Evolutionary conservation across 2,888 invertebrate species (phyloP), one percentile per base, ranked within the genome.

Genomic region (Dexiosoma caninum): DNA sequence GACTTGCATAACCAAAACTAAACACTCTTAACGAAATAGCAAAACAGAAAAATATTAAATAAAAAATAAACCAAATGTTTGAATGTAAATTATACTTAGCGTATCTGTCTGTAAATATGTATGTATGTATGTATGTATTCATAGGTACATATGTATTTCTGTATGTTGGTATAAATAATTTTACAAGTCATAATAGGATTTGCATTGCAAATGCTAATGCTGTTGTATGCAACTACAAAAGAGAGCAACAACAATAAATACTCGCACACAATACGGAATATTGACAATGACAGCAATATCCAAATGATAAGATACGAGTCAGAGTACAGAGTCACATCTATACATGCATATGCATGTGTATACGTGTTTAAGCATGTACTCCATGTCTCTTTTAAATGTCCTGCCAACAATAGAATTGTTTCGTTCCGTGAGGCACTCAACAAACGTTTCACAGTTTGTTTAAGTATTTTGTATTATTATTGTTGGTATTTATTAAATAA

Each of bases 171-270:
- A 67, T 62, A 60, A 44, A 78, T 78, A 83, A 80, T 82, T 82
- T 82, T 81, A 82, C 75, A 70, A 84, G 81, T 83, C 84, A 83
- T 82, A 83, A 83, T 82, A 82, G 59, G 72, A 83, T 84, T 84
- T 84, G 83, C 84, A 84, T 79, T 83, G 82, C 84, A 84, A 84
- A 84, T 84, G 53, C n/a, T n/a, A n/a, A n/a, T 75, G 44, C 32
- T 77, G 78, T 40, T 23, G 21, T 23, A 71, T 71, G 19, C 40
- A 60, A 14, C 60, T 66, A 40, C 53, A 66, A 82, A 74, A 53
- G 44, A 67, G 59, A 80, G 57, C 71, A 80, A 72, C 42, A 80
- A 57, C 46, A 72, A 44, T n/a, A n/a, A n/a, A n/a, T n/a, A n/a
- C n/a, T n/a, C n/a, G 23, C 23, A 10, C 14, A 27, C 16, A 44